A percentile compares a stretch with the other conserved stretches of the same genome.
Evolutionary conservation across 2,113 vertebrate species (phyloP).

Genomic region (Loxodonta africana): DNA sequence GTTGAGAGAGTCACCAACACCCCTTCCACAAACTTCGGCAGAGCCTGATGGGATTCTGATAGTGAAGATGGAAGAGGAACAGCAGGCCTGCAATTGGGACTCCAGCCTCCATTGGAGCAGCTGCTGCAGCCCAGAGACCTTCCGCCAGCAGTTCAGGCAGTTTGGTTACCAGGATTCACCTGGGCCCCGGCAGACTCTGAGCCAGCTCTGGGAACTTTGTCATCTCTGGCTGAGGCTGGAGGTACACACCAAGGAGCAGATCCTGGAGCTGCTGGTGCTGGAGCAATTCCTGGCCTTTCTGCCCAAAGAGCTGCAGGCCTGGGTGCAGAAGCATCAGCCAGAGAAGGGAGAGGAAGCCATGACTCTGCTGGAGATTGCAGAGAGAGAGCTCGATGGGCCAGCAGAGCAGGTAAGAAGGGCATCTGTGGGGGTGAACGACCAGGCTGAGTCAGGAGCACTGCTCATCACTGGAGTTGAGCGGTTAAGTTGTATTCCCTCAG

Average conservation of each 20-base stretch:
- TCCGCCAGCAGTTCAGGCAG: slow-evolving; percentile 64
- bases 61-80: slow-evolving; percentile 58
- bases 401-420: slow-evolving; percentile 42
- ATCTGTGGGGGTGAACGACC: neutral
- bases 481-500: neutral
- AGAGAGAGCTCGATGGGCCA: slow-evolving; percentile 26
- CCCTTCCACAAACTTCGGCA: neutral
- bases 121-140: slow-evolving; percentile 62
- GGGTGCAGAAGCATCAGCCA: slow-evolving; percentile 42
- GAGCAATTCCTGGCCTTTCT: slow-evolving; percentile 83
- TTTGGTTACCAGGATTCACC: slow-evolving; percentile 74
- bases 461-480: neutral
- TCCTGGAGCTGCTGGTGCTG: slow-evolving; percentile 79
- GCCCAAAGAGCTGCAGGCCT: slow-evolving; percentile 71
- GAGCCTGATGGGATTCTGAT: neutral
- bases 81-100: neutral
- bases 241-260: slow-evolving; percentile 73
- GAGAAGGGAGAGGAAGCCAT: slow-evolving; percentile 69
- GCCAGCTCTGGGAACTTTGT: slow-evolving; percentile 69
- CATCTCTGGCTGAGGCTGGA: slow-evolving; percentile 76
- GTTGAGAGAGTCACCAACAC: neutral
- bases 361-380: slow-evolving; percentile 65
- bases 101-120: neutral
- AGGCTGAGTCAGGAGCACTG: neutral
- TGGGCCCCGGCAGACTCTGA: slow-evolving; percentile 73